Evolutionary conservation across 1,140 invertebrate genomes (phyloP).

Genomic region (Drosophila burlai): DNA sequence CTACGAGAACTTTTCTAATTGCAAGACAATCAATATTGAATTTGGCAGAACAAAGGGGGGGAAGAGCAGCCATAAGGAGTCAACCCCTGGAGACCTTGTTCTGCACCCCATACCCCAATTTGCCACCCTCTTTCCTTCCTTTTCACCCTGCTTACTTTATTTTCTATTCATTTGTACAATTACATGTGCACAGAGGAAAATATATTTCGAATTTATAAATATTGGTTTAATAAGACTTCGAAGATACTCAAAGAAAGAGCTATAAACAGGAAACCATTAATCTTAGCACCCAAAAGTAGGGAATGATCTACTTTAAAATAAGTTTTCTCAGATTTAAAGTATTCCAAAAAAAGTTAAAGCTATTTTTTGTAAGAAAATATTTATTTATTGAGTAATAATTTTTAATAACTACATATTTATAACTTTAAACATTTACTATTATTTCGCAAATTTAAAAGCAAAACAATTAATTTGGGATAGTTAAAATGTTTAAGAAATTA

Average conservation of each 20-base stretch:
- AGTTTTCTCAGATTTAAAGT: not conserved
- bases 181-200: conserved; percentile 18
- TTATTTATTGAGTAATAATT: too few relatives aligned
- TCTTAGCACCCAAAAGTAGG: not conserved
- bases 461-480: not conserved
- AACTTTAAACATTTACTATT: too few relatives aligned
- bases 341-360: not conserved
- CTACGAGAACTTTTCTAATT: conserved; percentile 55
- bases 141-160: conserved; percentile 8
- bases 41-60: conserved; percentile 17
- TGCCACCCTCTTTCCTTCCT: conserved; percentile 16
- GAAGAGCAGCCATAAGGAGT: conserved; percentile 11
- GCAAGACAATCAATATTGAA: conserved; percentile 56
- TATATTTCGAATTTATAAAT: not conserved
- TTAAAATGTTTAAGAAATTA: too few relatives aligned
- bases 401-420: too few relatives aligned
- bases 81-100: conserved; percentile 13
- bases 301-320: not conserved
- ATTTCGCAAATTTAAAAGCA: not conserved
- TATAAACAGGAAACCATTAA: not conserved
- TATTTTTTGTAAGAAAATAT: too few relatives aligned
- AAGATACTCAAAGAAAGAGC: not conserved
- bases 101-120: not conserved
- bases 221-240: too few relatives aligned
- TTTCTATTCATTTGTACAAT: conserved; percentile 30